Evolutionary conservation across 53 echinoderm and acorn worm species (phyloP), one percentile per base, ranked within the genome.

Genomic region (Paelopatides confundens): DNA sequence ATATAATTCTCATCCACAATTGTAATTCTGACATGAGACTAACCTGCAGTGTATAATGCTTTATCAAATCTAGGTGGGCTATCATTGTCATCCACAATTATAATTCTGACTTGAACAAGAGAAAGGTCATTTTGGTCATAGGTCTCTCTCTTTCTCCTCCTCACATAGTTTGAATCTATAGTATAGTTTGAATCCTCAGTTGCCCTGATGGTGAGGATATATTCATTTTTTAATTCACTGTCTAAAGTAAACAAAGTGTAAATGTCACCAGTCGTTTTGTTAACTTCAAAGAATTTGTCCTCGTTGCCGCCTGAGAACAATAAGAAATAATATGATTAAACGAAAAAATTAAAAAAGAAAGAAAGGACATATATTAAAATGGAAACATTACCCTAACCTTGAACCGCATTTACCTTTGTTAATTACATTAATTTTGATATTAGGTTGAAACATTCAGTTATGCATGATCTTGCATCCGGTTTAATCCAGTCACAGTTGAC

Each of bases 1-100:
- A 10, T 74, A 43, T 74, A 39, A 26, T 74, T 74, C n/a, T 40
- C 13, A 28, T 74, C 74, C 74, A 74, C 74, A n/a, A 74, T 74
- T 2, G 39, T 46, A 24, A 46, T 46, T 3, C n/a, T 39, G n/a
- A n/a, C n/a, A n/a, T n/a, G n/a, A n/a, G n/a, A 46, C 74, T 40
- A 40, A 74, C 74, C 74, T 40, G 74, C 47, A 11, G 74, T 74
- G 74, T 39, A 74, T 27, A 74, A 35, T 0, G 38, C 40, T 39
- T 74, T 12, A 27, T 8, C 26, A 74, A 74, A 74, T 10, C 46
- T 40, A 17, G 74, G 74, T 26, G 74, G 74, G 46, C 28, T 74
- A 43, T 74, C 74, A 26, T 74, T 74, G 5, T 40, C 13, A 28
- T 74, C 74, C 74, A 74, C 74, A n/a, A 74, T 74, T 2, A 23